Evolutionary conservation across 1,140 invertebrate genomes (phyloP), one percentile per base, ranked within the genome.

Genomic region (Branchinecta lindahli): DNA sequence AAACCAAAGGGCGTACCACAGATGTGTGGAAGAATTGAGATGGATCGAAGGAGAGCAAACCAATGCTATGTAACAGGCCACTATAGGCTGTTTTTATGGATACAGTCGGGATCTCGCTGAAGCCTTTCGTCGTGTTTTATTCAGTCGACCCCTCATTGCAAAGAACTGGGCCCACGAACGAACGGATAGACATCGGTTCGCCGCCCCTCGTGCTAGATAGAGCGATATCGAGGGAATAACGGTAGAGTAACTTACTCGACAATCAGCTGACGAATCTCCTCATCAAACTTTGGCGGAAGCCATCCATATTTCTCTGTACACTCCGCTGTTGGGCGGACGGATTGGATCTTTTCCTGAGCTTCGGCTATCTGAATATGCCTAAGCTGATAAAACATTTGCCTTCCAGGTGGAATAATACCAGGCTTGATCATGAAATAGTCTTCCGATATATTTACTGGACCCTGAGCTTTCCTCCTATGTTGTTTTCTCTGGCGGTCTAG

Each of bases 331-430:
- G 86, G 82, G 12, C 83, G 77, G 18, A 84, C 78, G 21, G 85
- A 82, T 4, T 88, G 86, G 71, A 89, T 81, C 80, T 94, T 84
- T 73, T 85, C 84, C 77, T 94, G 86, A 71, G 96, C 88, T 81
- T 93, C 90, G 0, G 86, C 83, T n/a, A 91, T 80, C n/a, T 87
- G 78, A 45, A 96, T 83, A 77, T 96, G 90, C 66, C 18, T 70
- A 45, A 89, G 87, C 82, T 89, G 88, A 79, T 89, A 90, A 80
- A 89, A 90, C 83, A 90, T 88, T 79, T 92, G 89, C 66, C 87
- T 78, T 20, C 86, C 87, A 0, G 87, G 83, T 3, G 90, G 90
- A 68, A 89, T 78, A 45, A 81, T 80, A 5, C 86, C 86, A 0
- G 86, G 85, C n/a, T 82, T 80, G 76, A 90, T 88, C 69, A 85